These are phyloP conservation scores for Bradypodion pumilum DNA, from an alignment of 2,797 vertebrate species.

Conservation along the genomic window DNA sequence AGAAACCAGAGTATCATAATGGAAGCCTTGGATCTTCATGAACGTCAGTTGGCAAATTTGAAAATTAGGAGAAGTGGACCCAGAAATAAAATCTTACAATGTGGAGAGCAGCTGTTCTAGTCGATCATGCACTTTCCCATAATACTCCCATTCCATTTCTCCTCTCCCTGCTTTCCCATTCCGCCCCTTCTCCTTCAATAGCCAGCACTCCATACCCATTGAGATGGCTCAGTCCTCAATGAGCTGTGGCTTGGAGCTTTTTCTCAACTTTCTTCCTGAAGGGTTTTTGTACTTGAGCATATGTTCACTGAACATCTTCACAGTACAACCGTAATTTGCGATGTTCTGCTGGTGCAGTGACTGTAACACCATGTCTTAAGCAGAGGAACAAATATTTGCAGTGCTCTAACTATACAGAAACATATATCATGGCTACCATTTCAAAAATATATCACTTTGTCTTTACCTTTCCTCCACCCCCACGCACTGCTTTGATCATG, in stretches of 20 bases:
- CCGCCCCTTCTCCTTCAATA: not conserved
- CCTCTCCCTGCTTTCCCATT: not conserved
- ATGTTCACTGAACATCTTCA: no score
- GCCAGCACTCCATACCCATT: not conserved
- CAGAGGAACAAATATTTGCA: not conserved
- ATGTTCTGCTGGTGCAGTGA: not conserved
- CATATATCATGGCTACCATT: not conserved
- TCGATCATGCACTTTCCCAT: no score
- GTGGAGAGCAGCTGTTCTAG: no score
- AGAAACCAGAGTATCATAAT: not conserved
- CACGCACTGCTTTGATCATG: constrained; percentile 96
- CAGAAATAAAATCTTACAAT: not conserved
- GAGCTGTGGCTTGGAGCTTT: not conserved
- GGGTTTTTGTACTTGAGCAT: not conserved
- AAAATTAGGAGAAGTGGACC: not conserved
- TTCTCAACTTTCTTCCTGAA: not conserved
- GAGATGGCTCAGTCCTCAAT: not conserved
- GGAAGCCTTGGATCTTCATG: not conserved
- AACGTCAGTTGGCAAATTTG: not conserved
- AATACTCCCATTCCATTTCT: not conserved
- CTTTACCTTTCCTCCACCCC: constrained; percentile 93
- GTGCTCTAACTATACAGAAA: not conserved
- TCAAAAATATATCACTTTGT: no score
- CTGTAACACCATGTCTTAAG: no score
- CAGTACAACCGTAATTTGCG: not conserved